Evolutionary conservation across 2,888 invertebrate genomes (phyloP), one percentile per base, ranked within the genome.

Genomic region (Operophtera brumata): DNA sequence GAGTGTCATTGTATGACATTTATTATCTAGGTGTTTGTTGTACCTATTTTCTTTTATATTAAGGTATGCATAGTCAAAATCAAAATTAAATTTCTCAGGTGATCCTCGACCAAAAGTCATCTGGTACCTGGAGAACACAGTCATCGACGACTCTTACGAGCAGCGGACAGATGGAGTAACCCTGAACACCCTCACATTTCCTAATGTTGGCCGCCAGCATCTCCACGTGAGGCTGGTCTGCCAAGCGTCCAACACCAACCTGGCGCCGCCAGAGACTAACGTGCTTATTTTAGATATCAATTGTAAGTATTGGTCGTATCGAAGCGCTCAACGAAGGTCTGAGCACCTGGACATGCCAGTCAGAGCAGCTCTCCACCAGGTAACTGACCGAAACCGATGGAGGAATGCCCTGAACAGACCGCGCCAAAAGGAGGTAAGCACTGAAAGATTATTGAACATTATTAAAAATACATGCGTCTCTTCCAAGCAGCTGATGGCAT

Each of bases 201-300:
- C 95, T 59, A 94, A 93, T 81, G 92, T 97, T 64, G 95, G 95
- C 11, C 90, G 96, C 45, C 94, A 96, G 84, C 96, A 97, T 85
- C 92, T 96, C 64, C 94, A 96, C 85, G 92, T 95, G 50, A 91
- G 95, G 73, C 93, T 97, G 73, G 93, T 95, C 73, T 97, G 97
- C 86, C 95, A 96, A 84, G 96, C 97, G 13, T 94, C 94, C 73
- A 97, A 97, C 85, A 97, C 96, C 67, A 95, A 95, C 80, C 89
- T 96, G 67, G 94, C 94, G 37, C 93, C 93, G 39, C 95, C 97
- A 12, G 93, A 94, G 73, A 93, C 94, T 60, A 95, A 94, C 77
- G 92, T 94, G 56, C 92, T 96, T 72, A 94, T 96, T 66, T 90
- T 97, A 79, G 95, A 96, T 82, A 92, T 97, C 64, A 96, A 96